Evolutionary conservation across 2,113 vertebrate genomes (phyloP).

Genomic region (Channa argus): DNA sequence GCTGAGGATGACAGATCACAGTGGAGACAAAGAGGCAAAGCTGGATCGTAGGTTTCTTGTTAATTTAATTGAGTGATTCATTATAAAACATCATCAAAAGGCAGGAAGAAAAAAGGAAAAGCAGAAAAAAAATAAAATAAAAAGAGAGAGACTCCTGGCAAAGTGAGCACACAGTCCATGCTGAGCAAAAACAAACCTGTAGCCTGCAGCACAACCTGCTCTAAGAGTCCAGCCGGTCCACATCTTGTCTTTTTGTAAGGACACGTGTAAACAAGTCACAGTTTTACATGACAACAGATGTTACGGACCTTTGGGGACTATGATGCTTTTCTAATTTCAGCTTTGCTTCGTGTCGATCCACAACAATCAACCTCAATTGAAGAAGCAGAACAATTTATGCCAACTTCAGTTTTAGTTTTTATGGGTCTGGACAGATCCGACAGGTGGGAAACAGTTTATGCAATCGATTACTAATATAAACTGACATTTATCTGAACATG

Average conservation of each 20-base stretch:
- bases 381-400: not conserved
- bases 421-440: not conserved
- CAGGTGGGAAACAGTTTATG: not conserved
- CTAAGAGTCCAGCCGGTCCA: not conserved
- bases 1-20: not conserved
- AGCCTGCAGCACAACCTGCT: not conserved
- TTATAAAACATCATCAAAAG: slow-evolving; percentile 75
- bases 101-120: slow-evolving; percentile 34
- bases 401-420: not conserved
- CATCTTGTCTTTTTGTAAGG: not conserved
- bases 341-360: not conserved
- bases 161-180: slow-evolving; percentile 23
- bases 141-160: slow-evolving; percentile 4
- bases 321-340: not conserved
- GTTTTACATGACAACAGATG: not conserved
- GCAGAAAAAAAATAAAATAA: slow-evolving; percentile 7
- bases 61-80: slow-evolving; percentile 72
- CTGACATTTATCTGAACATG: too few species aligned
- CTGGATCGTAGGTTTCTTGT: slow-evolving; percentile 45
- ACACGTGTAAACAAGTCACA: slow-evolving; percentile 8
- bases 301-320: not conserved
- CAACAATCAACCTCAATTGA: not conserved
- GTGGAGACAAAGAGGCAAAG: slow-evolving; percentile 45
- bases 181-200: slow-evolving; percentile 4
- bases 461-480: too few species aligned